Base-by-base conservation (phyloP, 2,113 vertebrate genomes). In the Carassius auratus region DNA sequence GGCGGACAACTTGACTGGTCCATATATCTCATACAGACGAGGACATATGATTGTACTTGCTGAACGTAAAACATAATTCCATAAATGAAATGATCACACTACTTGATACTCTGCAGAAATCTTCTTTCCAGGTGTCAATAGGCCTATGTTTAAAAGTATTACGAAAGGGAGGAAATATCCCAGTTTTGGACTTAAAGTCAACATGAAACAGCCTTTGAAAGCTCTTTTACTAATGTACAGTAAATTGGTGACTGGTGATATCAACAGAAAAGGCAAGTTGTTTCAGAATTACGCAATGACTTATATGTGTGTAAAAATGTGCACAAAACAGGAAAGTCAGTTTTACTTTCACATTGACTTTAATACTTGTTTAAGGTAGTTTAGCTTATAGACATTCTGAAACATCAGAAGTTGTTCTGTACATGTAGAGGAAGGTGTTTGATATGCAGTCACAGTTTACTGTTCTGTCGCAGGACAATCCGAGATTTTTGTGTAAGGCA, bases 1-100 rank as follows among this genome's bases (percentile, higher is more conserved):
- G 95, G 96, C 96, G 95, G 95, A 97, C 95, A 95, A 97, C 95
- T 97, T 23, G 95, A 96, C 95, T 96, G 95, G 88, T 95, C 93
- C 96, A 95, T 93, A 92, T 97, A 95, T 95, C 92, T 94, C 93
- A 93, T 94, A 94, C 91, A 93, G 94, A 92, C 93, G 91, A 93
- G 93, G 95, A 93, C 94, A 92, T 95, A 94, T 93, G 94, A 94
- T 85, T 95, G 76, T 48, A 59, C 71, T 80, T 84, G 17, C 26
- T 66, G 84, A 88, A 30, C 14, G 48, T 55, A 19, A 74, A 85
- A 45, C 23, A 36, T 48, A 23, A 13, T 26, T 75, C n/a, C 73
- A 75, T 75, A 50, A 55, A 76, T 55, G 15, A 52, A 52, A 76
- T 76, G 2, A 55, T 69, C 33, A 79, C 57, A 79, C 30, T 14